Evolutionary conservation across 2,888 invertebrate genomes (phyloP).

Genomic region (Polietes domitor): DNA sequence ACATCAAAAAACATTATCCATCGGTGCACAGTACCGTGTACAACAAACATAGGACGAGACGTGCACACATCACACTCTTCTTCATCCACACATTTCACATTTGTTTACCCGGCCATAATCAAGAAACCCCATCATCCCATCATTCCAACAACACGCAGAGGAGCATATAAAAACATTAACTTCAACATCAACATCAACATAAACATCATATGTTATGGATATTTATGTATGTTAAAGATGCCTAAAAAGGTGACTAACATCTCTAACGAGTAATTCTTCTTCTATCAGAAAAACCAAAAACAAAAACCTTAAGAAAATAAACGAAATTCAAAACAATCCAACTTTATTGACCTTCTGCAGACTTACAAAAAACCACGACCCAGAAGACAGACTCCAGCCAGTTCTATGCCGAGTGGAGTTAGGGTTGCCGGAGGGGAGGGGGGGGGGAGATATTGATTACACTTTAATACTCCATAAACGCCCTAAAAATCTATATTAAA

Average conservation of each 20-base stretch:
- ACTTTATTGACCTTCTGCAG: constrained; percentile 29
- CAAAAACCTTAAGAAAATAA: neutral
- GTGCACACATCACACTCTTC: neutral
- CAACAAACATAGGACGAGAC: neutral
- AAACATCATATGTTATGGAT: neutral
- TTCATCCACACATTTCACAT: too few species aligned
- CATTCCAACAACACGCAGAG: too few species aligned
- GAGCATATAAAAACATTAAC: neutral
- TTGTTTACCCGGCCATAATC: constrained; percentile 13
- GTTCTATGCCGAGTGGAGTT: neutral
- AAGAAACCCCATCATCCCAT: constrained; percentile 5
- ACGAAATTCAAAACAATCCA: neutral
- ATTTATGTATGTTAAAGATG: constrained; percentile 22
- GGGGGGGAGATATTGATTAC: constrained; percentile 50
- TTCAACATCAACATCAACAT: neutral
- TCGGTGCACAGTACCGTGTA: neutral
- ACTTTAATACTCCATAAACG: constrained; percentile 62
- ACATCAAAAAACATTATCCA: neutral
- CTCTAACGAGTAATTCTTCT: constrained; percentile 16
- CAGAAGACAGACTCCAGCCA: neutral
- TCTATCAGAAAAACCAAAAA: neutral
- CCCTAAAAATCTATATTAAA: constrained; percentile 50
- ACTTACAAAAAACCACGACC: neutral
- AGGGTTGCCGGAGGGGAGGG: too few species aligned
- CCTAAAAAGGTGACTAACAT: constrained; percentile 41